Base-by-base conservation (phyloP, 2,113 vertebrate genomes). In the Nothocercus julius region DNA sequence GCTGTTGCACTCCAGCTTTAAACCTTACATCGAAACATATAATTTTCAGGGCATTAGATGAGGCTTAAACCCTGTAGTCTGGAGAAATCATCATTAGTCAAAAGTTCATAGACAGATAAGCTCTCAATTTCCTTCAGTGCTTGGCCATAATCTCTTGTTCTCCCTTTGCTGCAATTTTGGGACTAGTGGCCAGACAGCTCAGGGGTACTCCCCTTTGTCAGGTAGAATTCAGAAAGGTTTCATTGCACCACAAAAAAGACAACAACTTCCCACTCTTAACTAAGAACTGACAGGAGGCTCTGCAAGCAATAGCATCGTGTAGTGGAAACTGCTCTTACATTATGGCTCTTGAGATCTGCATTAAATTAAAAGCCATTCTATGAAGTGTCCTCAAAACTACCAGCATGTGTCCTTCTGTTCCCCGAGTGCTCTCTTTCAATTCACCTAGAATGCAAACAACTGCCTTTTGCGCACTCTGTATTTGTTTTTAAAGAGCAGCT, bases 371-470 rank as follows among this genome's bases (percentile, higher is more conserved):
- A 82, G 49, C 9, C 49, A 22, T 40, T 73, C 28, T 51, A 21
- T 22, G 20, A 91, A 75, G 47, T 13, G 27, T 76, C 58, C 82
- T 92, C 74, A 82, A 86, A 92, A 78, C 38, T 40, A 86, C 34
- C 25, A 44, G 12, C 34, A 32, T 47, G 45, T 27, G 38, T 8
- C 68, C 56, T 76, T 56, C 20, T 0, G 0, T 53, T 20, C 34
- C 42, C 32, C 0, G 1, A 7, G 38, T 2, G 1, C 15, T 66
- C 38, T 88, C 58, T 69, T 66, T 32, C 30, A 66, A 45, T 87
- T 90, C 86, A 95, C 88, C 93, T 92, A 79, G 58, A 84, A 92
- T 1, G 27, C 53, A 95, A 94, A 81, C n/a, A 92, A 92, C 36
- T 32, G 58, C 30, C 45, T 94, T 83, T 64, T 58, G 76, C 44